Evolutionary conservation across 92 coral and sea anemone species (phyloP).

Genomic region (Siderastrea siderea): DNA sequence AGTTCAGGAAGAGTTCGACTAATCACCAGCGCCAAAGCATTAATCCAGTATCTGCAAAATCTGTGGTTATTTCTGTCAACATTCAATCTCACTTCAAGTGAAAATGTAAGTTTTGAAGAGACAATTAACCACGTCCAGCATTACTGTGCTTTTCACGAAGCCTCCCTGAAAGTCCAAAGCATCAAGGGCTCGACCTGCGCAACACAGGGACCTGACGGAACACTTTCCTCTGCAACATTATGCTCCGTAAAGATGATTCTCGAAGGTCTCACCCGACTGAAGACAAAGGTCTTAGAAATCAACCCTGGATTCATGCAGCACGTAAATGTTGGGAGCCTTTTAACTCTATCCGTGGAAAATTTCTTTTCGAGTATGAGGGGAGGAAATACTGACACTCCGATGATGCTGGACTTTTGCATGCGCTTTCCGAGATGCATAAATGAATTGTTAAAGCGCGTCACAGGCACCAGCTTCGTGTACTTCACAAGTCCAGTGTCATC

Average conservation of each 20-base stretch:
- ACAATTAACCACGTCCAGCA: constrained; percentile 59
- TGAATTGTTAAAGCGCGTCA: constrained; percentile 51
- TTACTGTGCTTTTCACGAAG: constrained; percentile 65
- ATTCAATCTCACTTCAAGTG: constrained; percentile 58
- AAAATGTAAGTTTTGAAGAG: constrained; percentile 44
- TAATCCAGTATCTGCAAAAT: constrained; percentile 59
- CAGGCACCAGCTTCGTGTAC: constrained; percentile 43
- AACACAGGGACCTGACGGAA: constrained; percentile 69
- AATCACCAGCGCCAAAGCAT: constrained; percentile 57
- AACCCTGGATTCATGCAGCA: constrained; percentile 45
- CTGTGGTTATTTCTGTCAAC: constrained; percentile 66
- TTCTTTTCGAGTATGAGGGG: constrained; percentile 65
- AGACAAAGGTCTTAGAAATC: constrained; percentile 15
- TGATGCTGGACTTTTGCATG: constrained; percentile 52
- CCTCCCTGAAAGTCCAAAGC: constrained; percentile 61
- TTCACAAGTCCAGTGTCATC: constrained; percentile 67
- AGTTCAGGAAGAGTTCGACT: constrained; percentile 52
- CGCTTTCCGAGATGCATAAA: constrained; percentile 64
- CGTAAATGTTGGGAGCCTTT: constrained; percentile 59
- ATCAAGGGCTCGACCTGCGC: constrained; percentile 58
- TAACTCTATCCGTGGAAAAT: constrained; percentile 58
- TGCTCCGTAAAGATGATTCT: constrained; percentile 61
- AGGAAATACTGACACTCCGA: constrained; percentile 62
- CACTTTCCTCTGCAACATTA: constrained; percentile 54
- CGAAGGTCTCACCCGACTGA: constrained; percentile 59